Conservation (phyloP, 2,113 vertebrate genomes). For the Motacilla alba region DNA sequence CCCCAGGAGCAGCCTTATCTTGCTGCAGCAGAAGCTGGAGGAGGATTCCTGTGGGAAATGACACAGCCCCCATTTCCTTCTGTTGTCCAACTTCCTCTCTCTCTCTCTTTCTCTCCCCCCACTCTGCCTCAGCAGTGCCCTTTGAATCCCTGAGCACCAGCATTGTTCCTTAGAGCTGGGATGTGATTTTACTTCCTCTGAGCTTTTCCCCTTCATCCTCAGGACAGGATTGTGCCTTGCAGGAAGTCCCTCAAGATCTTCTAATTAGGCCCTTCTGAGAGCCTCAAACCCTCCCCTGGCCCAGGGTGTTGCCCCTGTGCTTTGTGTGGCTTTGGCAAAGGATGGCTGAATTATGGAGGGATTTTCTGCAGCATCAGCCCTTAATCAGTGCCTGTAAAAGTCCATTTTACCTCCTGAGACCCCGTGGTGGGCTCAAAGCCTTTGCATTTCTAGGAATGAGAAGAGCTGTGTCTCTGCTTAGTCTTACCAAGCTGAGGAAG, state of each 20-base stretch:
- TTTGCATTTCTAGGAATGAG: neutral
- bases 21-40: slow-evolving; percentile 73
- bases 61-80: slow-evolving; percentile 82
- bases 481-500: neutral
- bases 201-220: neutral
- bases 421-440: neutral
- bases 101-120: slow-evolving; percentile 67
- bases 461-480: neutral
- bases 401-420: neutral
- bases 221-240: neutral
- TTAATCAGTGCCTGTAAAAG: neutral
- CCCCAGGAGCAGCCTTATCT: slow-evolving; percentile 83
- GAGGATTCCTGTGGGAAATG: slow-evolving; percentile 78
- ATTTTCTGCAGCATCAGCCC: neutral
- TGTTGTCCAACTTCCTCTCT: slow-evolving; percentile 78
- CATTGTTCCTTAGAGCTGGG: slow-evolving; percentile 75
- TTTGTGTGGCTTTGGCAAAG: neutral
- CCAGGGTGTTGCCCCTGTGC: neutral
- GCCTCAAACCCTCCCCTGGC: neutral
- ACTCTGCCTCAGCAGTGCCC: slow-evolving; percentile 15
- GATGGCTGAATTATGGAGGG: neutral
- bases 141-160: slow-evolving; percentile 66
- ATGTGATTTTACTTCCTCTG: slow-evolving; percentile 45
- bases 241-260: slow-evolving; percentile 31
- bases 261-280: neutral